Percentiles rank a stretch among this genome's conserved stretches.
Evolutionary conservation across 2,888 invertebrate species (phyloP).

Genomic region (Penaeus monodon): DNA sequence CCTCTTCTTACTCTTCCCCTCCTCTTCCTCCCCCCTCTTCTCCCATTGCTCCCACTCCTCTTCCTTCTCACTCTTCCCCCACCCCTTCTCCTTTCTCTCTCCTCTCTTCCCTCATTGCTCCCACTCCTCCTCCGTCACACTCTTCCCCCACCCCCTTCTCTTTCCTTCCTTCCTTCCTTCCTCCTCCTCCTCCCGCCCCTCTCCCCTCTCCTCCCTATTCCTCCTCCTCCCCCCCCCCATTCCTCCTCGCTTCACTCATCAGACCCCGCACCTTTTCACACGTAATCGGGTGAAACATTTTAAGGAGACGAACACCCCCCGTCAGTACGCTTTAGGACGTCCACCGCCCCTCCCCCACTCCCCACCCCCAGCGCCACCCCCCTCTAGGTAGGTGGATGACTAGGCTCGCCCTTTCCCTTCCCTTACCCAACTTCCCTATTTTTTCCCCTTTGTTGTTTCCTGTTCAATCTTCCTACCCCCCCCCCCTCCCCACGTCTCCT

Average conservation of each 20-base stretch:
- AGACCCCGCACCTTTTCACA: background rate
- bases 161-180: background rate
- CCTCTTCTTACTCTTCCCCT: conserved; percentile 7
- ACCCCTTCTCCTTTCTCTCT: too few relatives aligned
- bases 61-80: background rate
- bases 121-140: background rate
- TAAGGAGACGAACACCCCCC: background rate
- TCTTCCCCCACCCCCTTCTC: background rate
- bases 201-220: background rate
- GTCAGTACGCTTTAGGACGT: background rate
- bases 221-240: background rate
- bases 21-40: background rate
- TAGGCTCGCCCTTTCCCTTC: too few relatives aligned
- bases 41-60: background rate
- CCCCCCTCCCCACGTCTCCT: too few relatives aligned
- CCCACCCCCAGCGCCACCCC: background rate
- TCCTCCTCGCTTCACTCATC: background rate
- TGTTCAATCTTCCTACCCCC: too few relatives aligned
- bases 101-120: background rate
- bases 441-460: too few relatives aligned
- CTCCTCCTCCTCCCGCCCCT: too few relatives aligned
- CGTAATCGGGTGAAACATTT: conserved; percentile 15
- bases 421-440: too few relatives aligned
- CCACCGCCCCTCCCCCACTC: background rate
- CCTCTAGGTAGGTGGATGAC: background rate